Base-by-base conservation (phyloP, 2,113 vertebrate genomes). In the Drymodes brunneopygia region DNA sequence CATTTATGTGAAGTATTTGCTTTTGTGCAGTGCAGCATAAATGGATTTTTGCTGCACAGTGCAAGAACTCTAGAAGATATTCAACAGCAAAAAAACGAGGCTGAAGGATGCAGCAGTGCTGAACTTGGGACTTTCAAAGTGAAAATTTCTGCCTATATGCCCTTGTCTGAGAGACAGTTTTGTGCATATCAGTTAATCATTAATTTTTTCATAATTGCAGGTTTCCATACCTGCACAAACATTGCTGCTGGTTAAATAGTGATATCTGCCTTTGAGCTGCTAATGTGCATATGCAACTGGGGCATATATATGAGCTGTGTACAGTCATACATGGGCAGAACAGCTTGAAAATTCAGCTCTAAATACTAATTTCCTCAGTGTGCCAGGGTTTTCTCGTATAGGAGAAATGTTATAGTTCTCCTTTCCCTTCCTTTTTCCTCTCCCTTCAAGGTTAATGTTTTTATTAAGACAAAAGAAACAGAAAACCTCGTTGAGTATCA, bases 381-480 rank as follows among this genome's bases (percentile, higher is more conserved):
- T 60, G 73, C 40, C 0, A 4, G 3, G 9, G 2, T 45, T 69
- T 66, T 90, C 84, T 90, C 84, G 5, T 66, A 33, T 27, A 54
- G 36, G 51, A 28, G 7, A 95, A 86, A 84, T 81, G 74, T 69
- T 78, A 47, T 11, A 64, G 72, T n/a, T 88, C 53, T 92, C 23
- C n/a, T 96, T 95, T 88, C 48, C 73, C 15, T 87, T 87, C 31
- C 36, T 86, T 84, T 65, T 57, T 35, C 69, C 51, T 57, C 44
- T 92, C 44, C 38, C 71, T 92, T 93, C 80, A 96, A 96, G 92
- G 86, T 96, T 96, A 94, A 81, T 79, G 51, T 71, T 96, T 96
- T 95, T 57, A 28, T 60, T 93, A 93, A 95, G 57, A 90, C 86
- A 86, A 94, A 94, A 93, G 71, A 58, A 90, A 83, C 51, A 93